A percentile compares a stretch with the other conserved stretches of the same genome.
phyloP scores from a whole-genome alignment of 2,113 vertebrate genomes.

The Sorex fumeus region DNA sequence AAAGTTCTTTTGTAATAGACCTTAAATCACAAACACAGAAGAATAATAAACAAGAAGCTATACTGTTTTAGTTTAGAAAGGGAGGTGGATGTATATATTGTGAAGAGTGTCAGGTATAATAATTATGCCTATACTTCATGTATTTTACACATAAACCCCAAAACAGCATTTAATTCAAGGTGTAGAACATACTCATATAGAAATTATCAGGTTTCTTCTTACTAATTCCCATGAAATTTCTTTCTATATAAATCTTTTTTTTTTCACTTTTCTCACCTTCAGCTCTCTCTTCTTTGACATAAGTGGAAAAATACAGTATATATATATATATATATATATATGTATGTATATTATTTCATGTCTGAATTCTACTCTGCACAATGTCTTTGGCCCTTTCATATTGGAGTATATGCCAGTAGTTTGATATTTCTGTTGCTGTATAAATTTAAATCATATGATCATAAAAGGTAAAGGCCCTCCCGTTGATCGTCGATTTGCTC shows the following conservation, averaged over 20 bases:
- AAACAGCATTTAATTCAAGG: neutral
- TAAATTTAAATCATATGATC: constrained; percentile 9
- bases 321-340: too few relatives aligned
- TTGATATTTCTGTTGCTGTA: neutral
- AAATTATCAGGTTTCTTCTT: neutral
- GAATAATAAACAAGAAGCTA: neutral
- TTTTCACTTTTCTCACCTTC: neutral
- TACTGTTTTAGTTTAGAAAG: neutral
- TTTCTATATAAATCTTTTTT: too few relatives aligned
- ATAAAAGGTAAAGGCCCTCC: too few relatives aligned
- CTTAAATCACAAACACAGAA: neutral
- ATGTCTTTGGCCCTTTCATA: neutral
- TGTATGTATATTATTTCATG: too few relatives aligned
- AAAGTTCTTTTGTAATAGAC: constrained; percentile 12
- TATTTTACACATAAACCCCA: neutral
- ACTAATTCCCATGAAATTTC: neutral
- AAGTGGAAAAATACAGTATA: neutral
- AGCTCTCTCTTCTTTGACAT: neutral
- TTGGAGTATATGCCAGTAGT: neutral
- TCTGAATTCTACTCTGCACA: neutral
- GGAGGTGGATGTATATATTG: neutral
- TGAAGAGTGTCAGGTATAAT: neutral
- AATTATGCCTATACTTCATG: neutral
- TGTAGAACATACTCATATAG: neutral
- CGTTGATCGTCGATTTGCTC: too few relatives aligned